phyloP scores from a whole-genome alignment of 2,113 vertebrate species.

The Eulacestoma nigropectus region DNA sequence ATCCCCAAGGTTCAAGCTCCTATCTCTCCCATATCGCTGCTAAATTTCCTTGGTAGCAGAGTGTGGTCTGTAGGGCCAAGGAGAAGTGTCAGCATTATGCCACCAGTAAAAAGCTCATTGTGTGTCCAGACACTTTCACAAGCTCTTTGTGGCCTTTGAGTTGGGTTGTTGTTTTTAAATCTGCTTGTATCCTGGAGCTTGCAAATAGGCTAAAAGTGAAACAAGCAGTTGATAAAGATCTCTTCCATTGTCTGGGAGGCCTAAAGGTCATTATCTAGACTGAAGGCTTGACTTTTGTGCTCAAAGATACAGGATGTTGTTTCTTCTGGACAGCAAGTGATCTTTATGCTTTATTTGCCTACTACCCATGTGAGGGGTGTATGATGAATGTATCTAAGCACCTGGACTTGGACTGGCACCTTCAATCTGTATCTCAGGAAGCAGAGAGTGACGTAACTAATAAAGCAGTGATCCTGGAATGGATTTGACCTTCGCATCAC shows the following conservation, averaged over 20 bases:
- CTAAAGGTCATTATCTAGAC: not conserved
- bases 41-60: not conserved
- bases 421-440: not conserved
- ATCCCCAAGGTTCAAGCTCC: not conserved
- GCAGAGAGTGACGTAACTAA: not conserved
- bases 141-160: not conserved
- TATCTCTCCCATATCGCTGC: not conserved
- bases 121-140: not conserved
- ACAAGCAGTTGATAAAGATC: not conserved
- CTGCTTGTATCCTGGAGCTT: not conserved
- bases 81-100: fast-evolving
- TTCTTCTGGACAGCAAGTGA: not conserved
- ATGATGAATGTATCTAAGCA: not conserved
- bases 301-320: not conserved
- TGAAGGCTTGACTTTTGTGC: not conserved
- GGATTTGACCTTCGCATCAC: not conserved
- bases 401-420: not conserved
- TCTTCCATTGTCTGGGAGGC: not conserved
- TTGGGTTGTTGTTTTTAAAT: not conserved
- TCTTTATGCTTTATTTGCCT: not conserved
- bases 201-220: not conserved
- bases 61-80: not conserved
- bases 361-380: not conserved
- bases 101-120: not conserved
- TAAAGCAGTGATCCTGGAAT: not conserved